Conservation (phyloP, 2,797 vertebrate genomes). For the Catamblyrhynchus diadema region DNA sequence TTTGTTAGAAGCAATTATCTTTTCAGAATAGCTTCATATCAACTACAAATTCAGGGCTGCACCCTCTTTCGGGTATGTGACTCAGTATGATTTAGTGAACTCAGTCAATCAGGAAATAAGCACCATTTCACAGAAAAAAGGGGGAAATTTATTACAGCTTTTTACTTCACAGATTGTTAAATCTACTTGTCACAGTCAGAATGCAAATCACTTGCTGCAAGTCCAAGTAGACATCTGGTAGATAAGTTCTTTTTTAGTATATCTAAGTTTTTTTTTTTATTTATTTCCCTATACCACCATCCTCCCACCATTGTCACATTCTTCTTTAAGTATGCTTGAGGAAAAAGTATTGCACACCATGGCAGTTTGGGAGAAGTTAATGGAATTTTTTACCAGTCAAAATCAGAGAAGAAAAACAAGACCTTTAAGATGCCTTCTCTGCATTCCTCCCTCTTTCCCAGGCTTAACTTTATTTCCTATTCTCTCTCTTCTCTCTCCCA, state of each 20-base stretch:
- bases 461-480: not conserved
- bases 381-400: not conserved
- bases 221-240: not conserved
- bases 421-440: not conserved
- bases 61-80: not conserved
- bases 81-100: not conserved
- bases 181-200: not conserved
- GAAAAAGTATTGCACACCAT: not conserved
- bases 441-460: not conserved
- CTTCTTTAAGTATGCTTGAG: not conserved
- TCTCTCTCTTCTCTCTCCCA: not conserved
- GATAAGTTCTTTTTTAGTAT: not conserved
- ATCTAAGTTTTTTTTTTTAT: not conserved
- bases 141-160: not conserved
- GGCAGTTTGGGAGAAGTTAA: not conserved
- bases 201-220: not conserved
- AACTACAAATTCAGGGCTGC: not conserved
- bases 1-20: not conserved
- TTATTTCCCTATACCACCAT: not conserved
- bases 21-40: not conserved
- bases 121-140: not conserved
- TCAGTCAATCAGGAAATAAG: not conserved
- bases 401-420: not conserved
- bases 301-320: accelerated
- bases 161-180: not conserved